Conservation (phyloP, 2,113 vertebrate genomes). For the Propithecus coquereli region DNA sequence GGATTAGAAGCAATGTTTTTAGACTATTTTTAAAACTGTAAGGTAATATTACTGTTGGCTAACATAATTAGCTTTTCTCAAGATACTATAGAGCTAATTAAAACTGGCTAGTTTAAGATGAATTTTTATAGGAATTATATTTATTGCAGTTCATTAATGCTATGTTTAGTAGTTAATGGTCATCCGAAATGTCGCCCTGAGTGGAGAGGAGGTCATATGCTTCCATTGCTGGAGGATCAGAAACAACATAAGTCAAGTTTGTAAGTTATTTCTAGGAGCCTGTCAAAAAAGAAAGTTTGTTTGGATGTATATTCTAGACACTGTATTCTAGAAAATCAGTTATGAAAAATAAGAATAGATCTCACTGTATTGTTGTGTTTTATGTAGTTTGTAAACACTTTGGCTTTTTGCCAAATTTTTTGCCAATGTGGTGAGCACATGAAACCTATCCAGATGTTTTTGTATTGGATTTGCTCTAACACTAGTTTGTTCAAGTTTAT, state of each 20-base stretch:
- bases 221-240: not conserved
- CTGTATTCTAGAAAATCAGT: not conserved
- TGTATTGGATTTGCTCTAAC: not conserved
- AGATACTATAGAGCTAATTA: not conserved
- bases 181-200: not conserved
- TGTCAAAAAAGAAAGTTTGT: not conserved
- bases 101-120: not conserved
- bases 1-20: not conserved
- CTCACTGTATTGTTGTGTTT: not conserved
- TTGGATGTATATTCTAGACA: not conserved
- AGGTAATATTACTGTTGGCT: not conserved
- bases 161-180: not conserved
- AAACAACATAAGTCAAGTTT: not conserved
- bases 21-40: not conserved
- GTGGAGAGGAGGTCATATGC: not conserved
- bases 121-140: not conserved
- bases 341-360: not conserved
- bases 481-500: not conserved
- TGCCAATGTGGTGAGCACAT: not conserved
- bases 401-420: not conserved
- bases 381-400: not conserved
- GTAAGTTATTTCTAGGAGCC: not conserved
- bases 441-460: not conserved
- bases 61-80: not conserved
- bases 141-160: slow-evolving; percentile 7